Conservation (phyloP, 2,888 invertebrate species). For the Ametastegia equiseti region DNA sequence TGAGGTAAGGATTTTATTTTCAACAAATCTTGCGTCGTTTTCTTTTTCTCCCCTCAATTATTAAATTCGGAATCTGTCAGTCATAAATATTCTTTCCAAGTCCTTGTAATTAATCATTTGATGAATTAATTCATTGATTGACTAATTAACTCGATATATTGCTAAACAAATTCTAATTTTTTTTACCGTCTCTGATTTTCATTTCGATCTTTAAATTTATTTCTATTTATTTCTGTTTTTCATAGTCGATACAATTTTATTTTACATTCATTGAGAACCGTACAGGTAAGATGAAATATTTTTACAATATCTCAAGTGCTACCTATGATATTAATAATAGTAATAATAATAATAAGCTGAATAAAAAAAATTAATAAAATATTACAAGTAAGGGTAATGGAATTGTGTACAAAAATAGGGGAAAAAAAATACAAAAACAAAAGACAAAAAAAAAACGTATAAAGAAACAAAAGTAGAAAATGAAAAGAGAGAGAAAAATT, state of each 20-base stretch:
- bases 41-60: neutral
- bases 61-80: neutral
- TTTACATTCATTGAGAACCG: neutral
- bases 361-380: neutral
- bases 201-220: neutral
- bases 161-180: neutral
- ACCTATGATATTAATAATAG: conserved; percentile 12
- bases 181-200: neutral
- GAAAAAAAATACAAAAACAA: conserved; percentile 13
- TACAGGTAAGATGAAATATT: neutral
- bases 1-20: neutral
- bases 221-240: neutral
- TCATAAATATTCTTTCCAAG: neutral
- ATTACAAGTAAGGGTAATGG: conserved; percentile 1
- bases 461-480: conserved; percentile 1
- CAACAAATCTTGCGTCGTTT: neutral
- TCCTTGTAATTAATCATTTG: neutral
- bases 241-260: neutral
- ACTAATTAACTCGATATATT: neutral
- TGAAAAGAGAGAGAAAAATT: conserved; percentile 38
- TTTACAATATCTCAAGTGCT: conserved; percentile 19
- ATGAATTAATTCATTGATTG: too few species aligned
- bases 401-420: conserved; percentile 30
- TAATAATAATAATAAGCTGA: conserved; percentile 8
- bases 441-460: conserved; percentile 16